phyloP scores from a whole-genome alignment of 2,888 invertebrate species.

The Capitulum mitella region DNA sequence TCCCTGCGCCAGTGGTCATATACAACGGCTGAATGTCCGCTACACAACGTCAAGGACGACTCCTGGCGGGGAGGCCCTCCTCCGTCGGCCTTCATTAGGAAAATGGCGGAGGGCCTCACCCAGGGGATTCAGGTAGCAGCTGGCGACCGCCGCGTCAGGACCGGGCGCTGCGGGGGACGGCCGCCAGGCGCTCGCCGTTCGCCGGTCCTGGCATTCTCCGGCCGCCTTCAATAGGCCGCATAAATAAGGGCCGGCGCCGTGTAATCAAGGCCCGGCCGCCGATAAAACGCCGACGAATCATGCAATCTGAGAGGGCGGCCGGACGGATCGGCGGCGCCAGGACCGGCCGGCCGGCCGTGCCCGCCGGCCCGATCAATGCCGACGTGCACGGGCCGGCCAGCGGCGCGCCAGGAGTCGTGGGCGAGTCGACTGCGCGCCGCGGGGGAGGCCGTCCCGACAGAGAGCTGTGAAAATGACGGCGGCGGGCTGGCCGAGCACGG shows the following conservation, averaged over 20 bases:
- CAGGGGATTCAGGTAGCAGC: neutral
- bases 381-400: neutral
- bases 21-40: no score
- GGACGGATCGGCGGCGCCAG: neutral
- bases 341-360: neutral
- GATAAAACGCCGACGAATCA: constrained; percentile 17
- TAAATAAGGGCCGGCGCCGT: constrained; percentile 8
- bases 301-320: constrained; percentile 15
- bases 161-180: neutral
- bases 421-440: neutral
- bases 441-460: neutral
- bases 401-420: neutral
- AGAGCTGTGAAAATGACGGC: neutral
- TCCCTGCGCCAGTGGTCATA: no score
- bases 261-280: constrained; percentile 9
- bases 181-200: constrained; percentile 2
- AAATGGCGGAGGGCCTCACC: constrained; percentile 19
- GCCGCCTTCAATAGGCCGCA: neutral
- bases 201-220: constrained; percentile 7
- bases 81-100: neutral
- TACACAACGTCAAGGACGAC: no score
- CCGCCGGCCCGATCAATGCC: neutral
- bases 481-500: neutral
- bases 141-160: neutral
- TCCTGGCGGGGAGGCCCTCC: no score